These are phyloP conservation scores for Lymantria dispar DNA, from an alignment of 2,888 invertebrate genomes.

Conservation along the genomic window DNA sequence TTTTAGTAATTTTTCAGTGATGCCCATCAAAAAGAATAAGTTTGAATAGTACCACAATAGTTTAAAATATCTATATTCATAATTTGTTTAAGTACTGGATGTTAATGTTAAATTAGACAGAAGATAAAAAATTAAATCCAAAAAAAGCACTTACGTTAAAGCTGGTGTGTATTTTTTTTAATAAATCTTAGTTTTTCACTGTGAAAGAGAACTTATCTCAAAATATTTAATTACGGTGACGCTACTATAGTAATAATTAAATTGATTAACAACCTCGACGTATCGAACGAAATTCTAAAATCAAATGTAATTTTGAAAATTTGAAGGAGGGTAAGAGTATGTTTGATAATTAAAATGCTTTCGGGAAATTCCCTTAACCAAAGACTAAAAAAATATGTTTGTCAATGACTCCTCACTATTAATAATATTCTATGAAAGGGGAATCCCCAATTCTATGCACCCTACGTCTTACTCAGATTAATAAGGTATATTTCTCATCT, in stretches of 20 bases:
- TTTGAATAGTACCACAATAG: conserved; percentile 1
- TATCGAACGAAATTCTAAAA: too few relatives aligned
- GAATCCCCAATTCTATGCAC: conserved; percentile 1
- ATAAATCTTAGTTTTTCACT: too few relatives aligned
- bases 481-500: not conserved
- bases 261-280: too few relatives aligned
- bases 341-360: too few relatives aligned
- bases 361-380: not conserved
- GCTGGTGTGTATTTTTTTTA: too few relatives aligned
- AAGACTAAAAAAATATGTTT: conserved; percentile 2
- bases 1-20: too few relatives aligned
- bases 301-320: too few relatives aligned
- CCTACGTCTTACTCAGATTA: conserved; percentile 1
- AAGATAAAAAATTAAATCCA: conserved; percentile 1
- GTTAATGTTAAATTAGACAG: not conserved
- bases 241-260: too few relatives aligned
- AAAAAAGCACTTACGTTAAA: not conserved
- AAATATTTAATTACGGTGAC: too few relatives aligned
- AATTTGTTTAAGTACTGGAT: conserved; percentile 7
- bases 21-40: too few relatives aligned
- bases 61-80: not conserved
- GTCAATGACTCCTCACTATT: conserved; percentile 1
- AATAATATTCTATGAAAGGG: conserved; percentile 1
- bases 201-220: too few relatives aligned
- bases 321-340: too few relatives aligned